Evolutionary conservation across 2,113 vertebrate species (phyloP), one percentile per base, ranked within the genome.

Genomic region (Stigmatopora nigra): DNA sequence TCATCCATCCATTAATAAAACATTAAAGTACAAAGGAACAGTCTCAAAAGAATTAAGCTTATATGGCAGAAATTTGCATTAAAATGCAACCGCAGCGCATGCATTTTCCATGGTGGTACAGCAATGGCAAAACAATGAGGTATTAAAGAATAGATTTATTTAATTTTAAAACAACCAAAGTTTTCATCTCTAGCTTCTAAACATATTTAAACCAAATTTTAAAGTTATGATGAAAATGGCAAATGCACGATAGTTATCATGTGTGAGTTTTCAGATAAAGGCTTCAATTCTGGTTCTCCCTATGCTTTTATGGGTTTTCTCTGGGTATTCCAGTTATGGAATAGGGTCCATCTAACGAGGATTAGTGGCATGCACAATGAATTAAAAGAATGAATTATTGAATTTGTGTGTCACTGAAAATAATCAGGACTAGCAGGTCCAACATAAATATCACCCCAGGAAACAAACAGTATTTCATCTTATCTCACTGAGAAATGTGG

Each of bases 371-470:
- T 31, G 25, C 25, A 31, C 25, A 31, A 31, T 31, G 25, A 31
- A 31, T 31, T 31, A 31, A 31, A 31, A 31, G 3, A 31, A 31
- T 31, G 25, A 31, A 31, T 31, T 31, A 31, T 31, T 31, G 25
- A 22, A 55, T 60, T 49, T 61, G 25, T 10, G 44, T 66, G 61
- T 72, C 67, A 36, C 55, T 69, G 49, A 53, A 76, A 64, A 60
- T 73, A 45, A 65, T 68, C 69, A 71, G 57, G 61, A 63, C 31
- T 61, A 60, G 41, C 22, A 48, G 52, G 69, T 64, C 78, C 35
- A 70, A 67, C 61, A 72, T 70, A 71, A 72, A 84, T 76, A 82
- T 81, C 80, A 73, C 59, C 70, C 72, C 13, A 10, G 13, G 68
- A 44, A 45, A 67, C 36, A 68, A 76, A 68, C 17, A 65, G 41